These are phyloP conservation scores for Macroteleia sp. DNA, from an alignment of 2,888 invertebrate species.

Conservation along the genomic window DNA sequence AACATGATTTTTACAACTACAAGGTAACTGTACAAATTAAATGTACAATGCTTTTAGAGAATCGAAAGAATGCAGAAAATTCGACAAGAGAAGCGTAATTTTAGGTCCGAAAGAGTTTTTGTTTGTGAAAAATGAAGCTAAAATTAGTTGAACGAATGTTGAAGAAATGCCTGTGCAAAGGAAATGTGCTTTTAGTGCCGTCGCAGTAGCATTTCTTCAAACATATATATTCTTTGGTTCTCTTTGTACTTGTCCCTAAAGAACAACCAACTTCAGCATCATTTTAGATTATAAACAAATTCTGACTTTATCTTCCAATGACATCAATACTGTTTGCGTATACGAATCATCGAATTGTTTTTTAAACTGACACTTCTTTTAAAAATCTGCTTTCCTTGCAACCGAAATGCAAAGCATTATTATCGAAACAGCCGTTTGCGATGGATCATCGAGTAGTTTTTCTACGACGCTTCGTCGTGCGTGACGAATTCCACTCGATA, in stretches of 20 bases:
- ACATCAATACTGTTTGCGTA: too few relatives aligned
- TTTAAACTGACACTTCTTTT: not conserved
- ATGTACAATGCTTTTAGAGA: conserved; percentile 6
- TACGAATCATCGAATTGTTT: not conserved
- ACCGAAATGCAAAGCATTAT: not conserved
- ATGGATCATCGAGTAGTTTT: conserved; percentile 78
- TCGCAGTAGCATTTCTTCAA: too few relatives aligned
- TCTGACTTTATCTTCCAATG: too few relatives aligned
- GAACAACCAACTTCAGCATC: too few relatives aligned
- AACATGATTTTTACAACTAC: conserved; percentile 12
- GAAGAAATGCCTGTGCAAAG: too few relatives aligned
- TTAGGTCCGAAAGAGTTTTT: too few relatives aligned
- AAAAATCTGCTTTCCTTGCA: not conserved
- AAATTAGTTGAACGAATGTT: not conserved
- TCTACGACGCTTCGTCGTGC: conserved; percentile 66
- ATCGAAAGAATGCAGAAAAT: conserved; percentile 4
- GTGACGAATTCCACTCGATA: not conserved
- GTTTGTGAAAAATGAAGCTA: not conserved
- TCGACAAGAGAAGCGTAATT: too few relatives aligned
- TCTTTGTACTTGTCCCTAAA: too few relatives aligned
- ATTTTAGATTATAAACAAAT: too few relatives aligned
- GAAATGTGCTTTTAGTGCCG: too few relatives aligned
- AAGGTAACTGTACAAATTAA: conserved; percentile 21
- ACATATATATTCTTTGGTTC: too few relatives aligned
- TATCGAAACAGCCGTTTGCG: conserved; percentile 32